Evolutionary conservation across 2,797 vertebrate species (phyloP).

Genomic region (Ara ararauna): DNA sequence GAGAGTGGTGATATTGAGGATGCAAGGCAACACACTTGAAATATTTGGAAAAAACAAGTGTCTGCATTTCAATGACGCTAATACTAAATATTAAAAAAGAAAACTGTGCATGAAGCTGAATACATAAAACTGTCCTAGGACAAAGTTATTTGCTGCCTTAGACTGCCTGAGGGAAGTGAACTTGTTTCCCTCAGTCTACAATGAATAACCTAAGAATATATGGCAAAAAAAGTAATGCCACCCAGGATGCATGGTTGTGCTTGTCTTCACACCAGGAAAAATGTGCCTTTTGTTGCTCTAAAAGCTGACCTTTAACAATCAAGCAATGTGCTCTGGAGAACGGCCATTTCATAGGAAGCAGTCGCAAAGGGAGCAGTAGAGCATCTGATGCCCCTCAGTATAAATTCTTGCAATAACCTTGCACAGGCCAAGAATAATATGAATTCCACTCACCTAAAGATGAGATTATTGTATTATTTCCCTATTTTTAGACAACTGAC

Average conservation of each 20-base stretch:
- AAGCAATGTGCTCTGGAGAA: neutral
- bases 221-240: neutral
- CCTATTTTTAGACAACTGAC: neutral
- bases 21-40: neutral
- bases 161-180: neutral
- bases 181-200: neutral
- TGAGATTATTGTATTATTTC: neutral
- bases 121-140: neutral
- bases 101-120: neutral
- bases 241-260: neutral
- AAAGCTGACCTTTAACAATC: slow-evolving; percentile 17
- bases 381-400: slow-evolving; percentile 42
- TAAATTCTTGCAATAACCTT: slow-evolving; percentile 44
- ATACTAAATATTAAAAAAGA: neutral
- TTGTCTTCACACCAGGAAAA: neutral
- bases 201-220: neutral
- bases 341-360: neutral
- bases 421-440: neutral
- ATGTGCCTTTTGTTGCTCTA: neutral
- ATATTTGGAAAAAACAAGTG: neutral
- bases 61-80: neutral
- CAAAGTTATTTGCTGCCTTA: neutral
- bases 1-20: neutral
- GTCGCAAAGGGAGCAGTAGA: neutral
- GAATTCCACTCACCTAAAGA: neutral